These are phyloP conservation scores for Limonius californicus DNA, from an alignment of 1,140 invertebrate species.

Conservation along the genomic window DNA sequence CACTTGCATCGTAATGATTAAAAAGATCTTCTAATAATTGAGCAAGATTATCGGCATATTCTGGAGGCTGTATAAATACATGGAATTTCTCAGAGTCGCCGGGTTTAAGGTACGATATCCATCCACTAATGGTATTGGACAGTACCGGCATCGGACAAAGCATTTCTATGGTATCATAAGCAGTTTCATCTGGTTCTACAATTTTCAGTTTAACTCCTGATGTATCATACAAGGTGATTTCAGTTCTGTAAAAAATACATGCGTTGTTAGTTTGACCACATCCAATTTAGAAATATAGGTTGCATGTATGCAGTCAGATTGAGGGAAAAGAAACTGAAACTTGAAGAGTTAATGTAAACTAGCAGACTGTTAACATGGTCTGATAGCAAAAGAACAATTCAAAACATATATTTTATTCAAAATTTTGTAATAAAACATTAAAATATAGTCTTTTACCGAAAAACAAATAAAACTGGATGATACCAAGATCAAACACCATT, in stretches of 20 bases:
- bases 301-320: too few species aligned
- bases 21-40: constrained; percentile 53
- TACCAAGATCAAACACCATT: too few species aligned
- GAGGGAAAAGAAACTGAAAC: too few species aligned
- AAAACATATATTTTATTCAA: too few species aligned
- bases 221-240: constrained; percentile 55
- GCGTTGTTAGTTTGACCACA: neutral
- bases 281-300: too few species aligned
- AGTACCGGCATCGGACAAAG: constrained; percentile 56
- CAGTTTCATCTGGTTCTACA: constrained; percentile 48
- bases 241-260: constrained; percentile 50
- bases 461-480: too few species aligned
- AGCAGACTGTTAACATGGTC: too few species aligned
- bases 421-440: too few species aligned
- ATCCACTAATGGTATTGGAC: constrained; percentile 51
- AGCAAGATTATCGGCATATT: constrained; percentile 47
- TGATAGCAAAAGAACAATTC: too few species aligned
- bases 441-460: too few species aligned
- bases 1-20: constrained; percentile 54
- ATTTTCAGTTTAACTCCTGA: constrained; percentile 56
- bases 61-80: constrained; percentile 58
- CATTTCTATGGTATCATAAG: constrained; percentile 50
- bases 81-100: constrained; percentile 43
- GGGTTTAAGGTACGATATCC: constrained; percentile 49
- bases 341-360: too few species aligned